Evolutionary conservation across 2,797 vertebrate genomes (phyloP), one percentile per base, ranked within the genome.

Genomic region (Huso huso): DNA sequence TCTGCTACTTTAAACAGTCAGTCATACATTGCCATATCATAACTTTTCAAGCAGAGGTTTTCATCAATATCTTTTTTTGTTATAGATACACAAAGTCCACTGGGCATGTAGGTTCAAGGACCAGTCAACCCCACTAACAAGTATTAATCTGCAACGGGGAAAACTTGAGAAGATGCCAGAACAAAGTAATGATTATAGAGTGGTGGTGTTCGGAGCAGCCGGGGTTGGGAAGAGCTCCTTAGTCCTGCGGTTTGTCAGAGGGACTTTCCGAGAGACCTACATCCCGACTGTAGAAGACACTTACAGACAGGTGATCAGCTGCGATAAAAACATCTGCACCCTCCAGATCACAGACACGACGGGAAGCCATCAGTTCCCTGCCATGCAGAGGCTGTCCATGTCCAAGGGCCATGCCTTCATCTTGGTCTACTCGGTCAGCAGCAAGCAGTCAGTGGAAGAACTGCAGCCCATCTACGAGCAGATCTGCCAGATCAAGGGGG

Each of bases 341-440:
- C 76, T 92, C 78, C 90, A 92, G 82, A 92, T 92, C 77, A 92
- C 90, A 0, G 90, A 92, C 77, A 92, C 90, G 4, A 92, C 90
- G 0, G 90, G 90, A 10, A 91, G 90, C 64, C 90, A 92, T 76
- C 90, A 92, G 68, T 92, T 92, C 74, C 90, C 90, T 0, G 90
- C 90, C 79, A 92, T 92, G 90, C 90, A 92, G 71, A 87, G 89
- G 11, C 83, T 92, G 67, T 92, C 90, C 70, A 92, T 92, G 77
- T 90, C 89, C 69, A 91, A 90, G 61, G 90, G 90, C 48, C 90
- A 92, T 0, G 90, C 90, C 67, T 92, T 92, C 71, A 90, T 92
- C 78, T 83, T 92, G 74, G 90, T 92, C 66, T 92, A 86, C 71
- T 92, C 90, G 49, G 76, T 92, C 77, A 91, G 89, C 52, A 92